Evolutionary conservation across 2,888 invertebrate genomes (phyloP), one percentile per base, ranked within the genome.

Genomic region (Trachelus tabidus): DNA sequence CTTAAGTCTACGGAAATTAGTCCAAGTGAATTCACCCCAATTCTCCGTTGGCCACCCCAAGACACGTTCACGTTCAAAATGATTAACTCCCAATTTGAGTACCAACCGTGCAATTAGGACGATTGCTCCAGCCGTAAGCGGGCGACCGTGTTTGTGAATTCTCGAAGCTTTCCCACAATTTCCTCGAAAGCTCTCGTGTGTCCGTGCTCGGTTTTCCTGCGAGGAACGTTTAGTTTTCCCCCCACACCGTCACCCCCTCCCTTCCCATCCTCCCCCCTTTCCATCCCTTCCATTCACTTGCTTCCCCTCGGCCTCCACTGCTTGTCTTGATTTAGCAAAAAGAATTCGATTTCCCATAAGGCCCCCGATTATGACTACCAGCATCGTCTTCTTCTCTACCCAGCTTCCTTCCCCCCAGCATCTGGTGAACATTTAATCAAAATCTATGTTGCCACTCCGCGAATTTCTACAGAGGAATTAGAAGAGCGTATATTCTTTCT

Each of bases 71-170:
- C 80, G 81, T 85, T 84, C 81, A 79, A 79, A 86, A 86, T 86
- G 87, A 87, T 87, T 87, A 87, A 87, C 81, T 82, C 79, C 78
- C 84, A 81, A 80, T 84, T 82, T 83, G 81, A 83, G 82, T 73
- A 73, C 34, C 69, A 31, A 79, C 56, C 77, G 76, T 75, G 83
- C 87, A 87, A 87, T 87, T 87, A 86, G 83, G 82, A 82, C 83
- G 85, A 87, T 86, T 85, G 85, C 84, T 80, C 76, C 69, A 80
- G 81, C 80, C 75, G 77, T 77, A 33, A 33, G 33, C 56, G 56
- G 56, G 56, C 56, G 15, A 56, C 56, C 56, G 56, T 56, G 56
- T 23, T 56, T 56, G 56, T 56, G 56, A 56, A 56, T 56, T 56
- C 56, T 56, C 56, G 71, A n/a, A 71, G 71, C 71, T 71, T 56